These are phyloP conservation scores for Leptopterna dolabrata DNA, from an alignment of 2,888 invertebrate species.

Conservation along the genomic window DNA sequence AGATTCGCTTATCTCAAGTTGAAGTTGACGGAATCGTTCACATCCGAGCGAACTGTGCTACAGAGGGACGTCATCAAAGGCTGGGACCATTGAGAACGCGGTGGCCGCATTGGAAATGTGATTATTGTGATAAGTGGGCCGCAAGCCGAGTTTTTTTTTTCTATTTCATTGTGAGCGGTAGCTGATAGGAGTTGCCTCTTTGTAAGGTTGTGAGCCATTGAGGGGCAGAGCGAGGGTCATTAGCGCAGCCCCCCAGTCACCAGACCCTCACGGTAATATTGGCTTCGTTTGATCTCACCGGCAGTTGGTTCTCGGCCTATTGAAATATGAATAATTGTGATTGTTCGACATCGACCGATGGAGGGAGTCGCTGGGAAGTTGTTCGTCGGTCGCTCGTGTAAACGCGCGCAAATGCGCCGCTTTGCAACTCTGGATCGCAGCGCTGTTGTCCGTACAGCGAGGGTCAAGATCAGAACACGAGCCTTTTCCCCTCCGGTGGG, in stretches of 20 bases:
- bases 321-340: slow-evolving; percentile 50
- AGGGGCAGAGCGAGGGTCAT: neutral
- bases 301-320: slow-evolving; percentile 41
- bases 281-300: slow-evolving; percentile 52
- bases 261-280: slow-evolving; percentile 18
- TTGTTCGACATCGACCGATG: slow-evolving; percentile 4
- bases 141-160: slow-evolving; percentile 29
- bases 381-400: no score
- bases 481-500: neutral
- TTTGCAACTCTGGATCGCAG: no score
- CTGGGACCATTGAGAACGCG: neutral
- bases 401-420: no score
- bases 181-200: neutral
- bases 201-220: neutral
- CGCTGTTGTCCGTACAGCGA: neutral
- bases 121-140: slow-evolving; percentile 29
- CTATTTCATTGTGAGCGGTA: neutral
- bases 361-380: neutral
- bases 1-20: neutral
- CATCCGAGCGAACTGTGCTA: neutral
- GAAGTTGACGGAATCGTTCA: neutral
- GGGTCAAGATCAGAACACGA: neutral
- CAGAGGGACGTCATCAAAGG: neutral
- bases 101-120: neutral
- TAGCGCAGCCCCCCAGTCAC: slow-evolving; percentile 4